phyloP scores from a whole-genome alignment of 2,797 vertebrate genomes.

The Simalia tracyae region DNA sequence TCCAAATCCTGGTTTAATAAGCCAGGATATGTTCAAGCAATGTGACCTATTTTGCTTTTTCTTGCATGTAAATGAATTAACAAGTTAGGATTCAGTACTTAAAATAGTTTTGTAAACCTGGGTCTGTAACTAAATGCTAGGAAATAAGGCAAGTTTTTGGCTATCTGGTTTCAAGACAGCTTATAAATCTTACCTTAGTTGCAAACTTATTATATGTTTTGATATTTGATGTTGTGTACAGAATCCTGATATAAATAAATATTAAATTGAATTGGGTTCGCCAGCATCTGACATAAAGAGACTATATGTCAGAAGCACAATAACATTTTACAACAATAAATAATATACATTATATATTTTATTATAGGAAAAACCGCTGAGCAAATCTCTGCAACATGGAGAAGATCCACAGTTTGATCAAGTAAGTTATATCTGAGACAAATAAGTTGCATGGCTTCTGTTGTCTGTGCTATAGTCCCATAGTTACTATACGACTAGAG shows the following conservation, averaged over 20 bases:
- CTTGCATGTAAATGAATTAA: neutral
- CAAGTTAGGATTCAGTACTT: neutral
- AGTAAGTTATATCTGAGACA: conserved; percentile 75
- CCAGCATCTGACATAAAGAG: conserved; percentile 22
- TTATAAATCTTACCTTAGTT: neutral
- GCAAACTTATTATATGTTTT: neutral
- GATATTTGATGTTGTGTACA: neutral
- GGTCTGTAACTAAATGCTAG: neutral
- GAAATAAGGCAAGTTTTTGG: neutral
- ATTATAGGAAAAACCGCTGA: conserved; percentile 91
- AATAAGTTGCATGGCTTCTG: neutral
- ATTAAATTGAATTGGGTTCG: neutral
- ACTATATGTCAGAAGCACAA: conserved; percentile 5
- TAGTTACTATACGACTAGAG: neutral
- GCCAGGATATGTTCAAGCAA: neutral
- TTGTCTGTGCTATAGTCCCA: neutral
- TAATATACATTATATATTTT: conserved; percentile 53
- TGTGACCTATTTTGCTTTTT: neutral
- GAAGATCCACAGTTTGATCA: conserved; percentile 98
- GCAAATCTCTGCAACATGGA: conserved; percentile 94
- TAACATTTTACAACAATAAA: neutral
- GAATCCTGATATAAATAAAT: neutral
- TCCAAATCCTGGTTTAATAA: neutral
- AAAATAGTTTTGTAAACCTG: neutral
- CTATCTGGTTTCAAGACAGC: neutral